Percentiles rank a stretch among this genome's conserved stretches.
These are phyloP conservation scores for Drosophila imparisetae DNA, from an alignment of 2,888 invertebrate genomes.

Conservation along the genomic window DNA sequence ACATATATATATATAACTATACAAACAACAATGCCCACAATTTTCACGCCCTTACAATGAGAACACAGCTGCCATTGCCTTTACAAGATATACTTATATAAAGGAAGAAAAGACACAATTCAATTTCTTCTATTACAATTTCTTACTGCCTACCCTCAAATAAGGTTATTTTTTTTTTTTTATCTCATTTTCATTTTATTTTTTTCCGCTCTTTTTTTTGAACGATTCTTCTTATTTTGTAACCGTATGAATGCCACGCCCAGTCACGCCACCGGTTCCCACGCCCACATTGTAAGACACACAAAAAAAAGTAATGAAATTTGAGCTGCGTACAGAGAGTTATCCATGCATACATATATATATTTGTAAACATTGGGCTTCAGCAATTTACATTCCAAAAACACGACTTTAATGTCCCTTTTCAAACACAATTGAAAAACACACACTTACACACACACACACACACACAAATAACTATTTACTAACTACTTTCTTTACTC, in stretches of 20 bases:
- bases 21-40: conserved; percentile 38
- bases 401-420: background rate
- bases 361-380: conserved; percentile 1
- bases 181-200: conserved; percentile 18
- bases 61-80: conserved; percentile 67
- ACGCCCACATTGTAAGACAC: conserved; percentile 33
- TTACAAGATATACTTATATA: conserved; percentile 27
- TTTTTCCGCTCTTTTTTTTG: conserved; percentile 7
- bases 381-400: conserved; percentile 17
- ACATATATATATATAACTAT: background rate
- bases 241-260: conserved; percentile 55
- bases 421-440: background rate
- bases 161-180: conserved; percentile 35
- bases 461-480: conserved; percentile 11
- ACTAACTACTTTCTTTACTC: conserved; percentile 20
- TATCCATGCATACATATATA: background rate
- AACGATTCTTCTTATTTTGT: conserved; percentile 31
- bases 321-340: conserved; percentile 33
- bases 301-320: conserved; percentile 33
- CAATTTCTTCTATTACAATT: conserved; percentile 78
- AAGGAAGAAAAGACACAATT: conserved; percentile 61
- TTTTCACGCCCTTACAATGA: conserved; percentile 34
- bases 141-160: conserved; percentile 55
- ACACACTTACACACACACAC: conserved; percentile 2
- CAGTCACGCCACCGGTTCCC: conserved; percentile 21